phyloP scores from a whole-genome alignment of 2,797 vertebrate species.

The Morus bassanus region DNA sequence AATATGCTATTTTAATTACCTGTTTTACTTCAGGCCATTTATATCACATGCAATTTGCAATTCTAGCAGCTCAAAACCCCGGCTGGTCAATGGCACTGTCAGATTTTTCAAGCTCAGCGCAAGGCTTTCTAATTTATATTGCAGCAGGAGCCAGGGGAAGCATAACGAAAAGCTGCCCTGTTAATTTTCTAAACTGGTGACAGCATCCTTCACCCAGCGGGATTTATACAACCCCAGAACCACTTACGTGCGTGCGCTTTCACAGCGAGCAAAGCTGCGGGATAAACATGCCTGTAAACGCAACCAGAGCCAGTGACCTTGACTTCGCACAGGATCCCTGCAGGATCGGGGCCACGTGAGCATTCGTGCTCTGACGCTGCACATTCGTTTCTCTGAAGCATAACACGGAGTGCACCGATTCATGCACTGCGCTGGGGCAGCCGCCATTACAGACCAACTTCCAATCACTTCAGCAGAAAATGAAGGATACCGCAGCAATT shows the following conservation, averaged over 20 bases:
- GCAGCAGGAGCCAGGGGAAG: background rate
- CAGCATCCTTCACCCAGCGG: background rate
- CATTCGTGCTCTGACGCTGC: background rate
- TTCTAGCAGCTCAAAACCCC: background rate
- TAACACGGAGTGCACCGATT: background rate
- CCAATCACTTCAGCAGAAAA: background rate
- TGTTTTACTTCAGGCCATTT: constrained; percentile 43
- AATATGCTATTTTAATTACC: constrained; percentile 46
- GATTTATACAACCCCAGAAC: background rate
- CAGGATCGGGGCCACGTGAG: background rate
- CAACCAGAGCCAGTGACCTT: background rate
- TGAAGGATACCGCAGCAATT: background rate
- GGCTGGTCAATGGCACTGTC: background rate
- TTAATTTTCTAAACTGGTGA: background rate
- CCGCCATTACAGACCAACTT: background rate
- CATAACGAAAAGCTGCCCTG: background rate
- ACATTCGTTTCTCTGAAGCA: background rate
- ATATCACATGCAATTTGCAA: constrained; percentile 7
- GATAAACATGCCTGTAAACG: background rate
- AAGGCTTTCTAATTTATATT: background rate
- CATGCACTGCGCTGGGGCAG: rapidly evolving
- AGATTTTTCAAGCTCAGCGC: background rate
- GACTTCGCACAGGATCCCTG: background rate
- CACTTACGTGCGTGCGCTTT: rapidly evolving
- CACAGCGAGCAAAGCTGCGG: rapidly evolving